Conservation (phyloP, 1,140 invertebrate species). For the Capitella teleta region DNA sequence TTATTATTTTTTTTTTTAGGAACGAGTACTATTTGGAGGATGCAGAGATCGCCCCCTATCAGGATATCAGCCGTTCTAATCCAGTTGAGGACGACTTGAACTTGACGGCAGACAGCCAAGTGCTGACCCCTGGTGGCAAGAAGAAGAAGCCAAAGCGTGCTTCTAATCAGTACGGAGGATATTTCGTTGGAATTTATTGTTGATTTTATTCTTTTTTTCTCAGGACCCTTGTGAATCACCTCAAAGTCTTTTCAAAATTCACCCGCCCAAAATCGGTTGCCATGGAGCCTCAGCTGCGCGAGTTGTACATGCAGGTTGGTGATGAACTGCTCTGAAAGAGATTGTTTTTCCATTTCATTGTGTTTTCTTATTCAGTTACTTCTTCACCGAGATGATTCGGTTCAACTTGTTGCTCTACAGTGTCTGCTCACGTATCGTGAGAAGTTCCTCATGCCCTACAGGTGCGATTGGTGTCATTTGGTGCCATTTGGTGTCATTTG, state of each 20-base stretch:
- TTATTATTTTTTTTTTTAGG: too few species aligned
- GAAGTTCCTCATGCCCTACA: slow-evolving; percentile 64
- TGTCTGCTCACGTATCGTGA: slow-evolving; percentile 75
- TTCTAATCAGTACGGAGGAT: not conserved
- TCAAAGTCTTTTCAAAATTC: slow-evolving; percentile 66
- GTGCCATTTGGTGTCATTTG: not conserved
- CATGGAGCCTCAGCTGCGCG: slow-evolving; percentile 59
- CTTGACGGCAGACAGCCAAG: too few species aligned
- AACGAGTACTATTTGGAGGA: slow-evolving; percentile 32
- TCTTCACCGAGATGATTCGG: slow-evolving; percentile 58
- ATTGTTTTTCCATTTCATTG: slow-evolving; percentile 2
- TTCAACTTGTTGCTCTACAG: slow-evolving; percentile 74
- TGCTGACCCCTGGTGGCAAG: not conserved
- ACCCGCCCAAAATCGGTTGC: slow-evolving; percentile 68
- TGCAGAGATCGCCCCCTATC: slow-evolving; percentile 23
- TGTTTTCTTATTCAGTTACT: slow-evolving; percentile 50
- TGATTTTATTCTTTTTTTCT: slow-evolving; percentile 13
- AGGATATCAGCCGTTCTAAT: slow-evolving; percentile 32
- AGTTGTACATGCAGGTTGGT: slow-evolving; percentile 53
- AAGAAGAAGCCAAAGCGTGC: not conserved
- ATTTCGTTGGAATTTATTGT: too few species aligned
- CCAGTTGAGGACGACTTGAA: too few species aligned
- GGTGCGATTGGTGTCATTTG: slow-evolving; percentile 16
- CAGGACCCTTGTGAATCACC: slow-evolving; percentile 55
- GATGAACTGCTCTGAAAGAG: not conserved